Evolutionary conservation across 92 coral and sea anemone genomes (phyloP).

Genomic region (Desmophyllum pertusum): DNA sequence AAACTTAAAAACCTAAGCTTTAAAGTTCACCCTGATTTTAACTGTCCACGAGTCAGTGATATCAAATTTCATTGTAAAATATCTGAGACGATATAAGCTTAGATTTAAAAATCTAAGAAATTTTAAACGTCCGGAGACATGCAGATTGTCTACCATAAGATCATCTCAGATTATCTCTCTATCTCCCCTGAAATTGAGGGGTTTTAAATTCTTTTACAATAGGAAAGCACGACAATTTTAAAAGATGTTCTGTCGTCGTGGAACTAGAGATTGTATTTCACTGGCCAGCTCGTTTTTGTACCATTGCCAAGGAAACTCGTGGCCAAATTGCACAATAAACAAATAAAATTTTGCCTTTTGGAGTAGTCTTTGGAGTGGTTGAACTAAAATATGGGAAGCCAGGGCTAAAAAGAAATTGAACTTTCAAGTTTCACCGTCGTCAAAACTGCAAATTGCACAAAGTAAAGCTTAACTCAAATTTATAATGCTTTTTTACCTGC

Average conservation of each 20-base stretch:
- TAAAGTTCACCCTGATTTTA: too few species aligned
- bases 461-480: not conserved
- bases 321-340: not conserved
- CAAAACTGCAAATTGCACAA: not conserved
- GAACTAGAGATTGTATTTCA: not conserved
- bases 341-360: not conserved
- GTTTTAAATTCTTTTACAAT: not conserved
- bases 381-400: not conserved
- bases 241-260: too few species aligned
- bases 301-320: too few species aligned
- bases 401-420: too few species aligned
- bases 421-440: too few species aligned
- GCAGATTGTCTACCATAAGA: conserved; percentile 1
- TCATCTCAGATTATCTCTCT: not conserved
- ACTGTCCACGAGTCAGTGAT: not conserved
- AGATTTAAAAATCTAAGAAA: not conserved
- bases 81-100: not conserved
- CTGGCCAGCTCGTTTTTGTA: not conserved
- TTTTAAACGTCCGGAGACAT: not conserved
- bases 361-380: not conserved
- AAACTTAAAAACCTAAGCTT: not conserved
- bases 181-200: not conserved
- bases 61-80: not conserved
- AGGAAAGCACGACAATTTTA: not conserved
- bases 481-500: conserved; percentile 66